Base-by-base conservation (phyloP, 2,888 invertebrate genomes). In the Iselma pallidipennis region DNA sequence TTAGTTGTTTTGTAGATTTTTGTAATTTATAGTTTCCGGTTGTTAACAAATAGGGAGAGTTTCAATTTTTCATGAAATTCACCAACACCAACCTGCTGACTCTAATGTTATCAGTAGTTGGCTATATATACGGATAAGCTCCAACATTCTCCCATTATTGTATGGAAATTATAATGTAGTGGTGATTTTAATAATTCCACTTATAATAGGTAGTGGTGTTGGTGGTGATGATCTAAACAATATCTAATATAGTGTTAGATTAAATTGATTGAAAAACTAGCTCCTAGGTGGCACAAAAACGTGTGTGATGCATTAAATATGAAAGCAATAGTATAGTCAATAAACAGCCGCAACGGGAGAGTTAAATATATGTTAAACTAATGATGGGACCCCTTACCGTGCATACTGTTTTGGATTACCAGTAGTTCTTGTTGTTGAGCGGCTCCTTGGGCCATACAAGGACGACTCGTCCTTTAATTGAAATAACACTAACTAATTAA, bases 301-400 rank as follows among this genome's bases (percentile, higher is more conserved):
- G 66, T 66, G 42, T 19, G 21, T 21, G 42, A 21, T 66, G 59
- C 62, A 71, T 72, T 72, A 68, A 70, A 71, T 42, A 67, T 66
- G 72, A 75, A 75, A 73, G 69, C 71, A 73, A 74, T 72, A 72
- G 69, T 64, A 42, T 56, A 59, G 68, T 69, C 69, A 73, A 74
- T 74, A 72, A 73, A 64, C 69, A 70, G 67, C 74, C 73, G 69
- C 74, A 70, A 66, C 67, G 59, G 73, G 72, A 70, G 19, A 72
- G 70, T 71, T 74, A 71, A 73, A 69, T 73, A 68, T 72, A 74
- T 71, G 73, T 74, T 42, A 74, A 76, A 77, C 76, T 78, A 78
- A 78, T 78, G 78, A 76, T 76, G 71, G 71, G 73, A 67, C 74
- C 76, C 75, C 77, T 71, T 68, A 72, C 67, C 66, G 75, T 65